phyloP scores from a whole-genome alignment of 2,113 vertebrate genomes.

The Ranitomeya variabilis region DNA sequence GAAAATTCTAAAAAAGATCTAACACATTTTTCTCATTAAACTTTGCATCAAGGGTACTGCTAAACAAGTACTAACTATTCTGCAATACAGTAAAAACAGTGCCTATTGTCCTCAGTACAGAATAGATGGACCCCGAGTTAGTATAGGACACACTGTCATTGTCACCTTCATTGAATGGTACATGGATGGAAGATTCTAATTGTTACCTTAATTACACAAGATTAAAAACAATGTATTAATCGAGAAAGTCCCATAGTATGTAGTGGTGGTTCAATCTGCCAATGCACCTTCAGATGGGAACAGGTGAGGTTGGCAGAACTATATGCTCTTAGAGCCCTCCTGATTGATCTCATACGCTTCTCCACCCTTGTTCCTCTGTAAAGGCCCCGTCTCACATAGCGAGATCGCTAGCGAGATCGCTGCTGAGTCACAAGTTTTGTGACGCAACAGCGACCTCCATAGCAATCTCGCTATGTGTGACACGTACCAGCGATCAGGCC shows the following conservation, averaged over 20 bases:
- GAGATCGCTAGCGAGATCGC: too few species aligned
- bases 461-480: too few species aligned
- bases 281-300: background rate
- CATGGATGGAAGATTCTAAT: background rate
- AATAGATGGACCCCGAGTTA: background rate
- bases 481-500: too few species aligned
- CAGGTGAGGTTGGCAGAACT: background rate
- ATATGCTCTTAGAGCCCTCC: background rate
- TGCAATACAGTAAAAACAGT: background rate
- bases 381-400: too few species aligned
- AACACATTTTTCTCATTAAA: slow-evolving; percentile 52
- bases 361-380: too few species aligned
- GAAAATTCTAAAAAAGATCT: slow-evolving; percentile 49
- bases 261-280: background rate
- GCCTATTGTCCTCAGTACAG: background rate
- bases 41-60: slow-evolving; percentile 28
- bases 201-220: background rate
- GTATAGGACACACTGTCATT: background rate
- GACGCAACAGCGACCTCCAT: too few species aligned
- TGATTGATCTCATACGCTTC: too few species aligned
- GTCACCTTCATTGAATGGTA: background rate
- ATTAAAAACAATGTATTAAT: background rate
- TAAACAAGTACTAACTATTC: background rate
- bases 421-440: too few species aligned
- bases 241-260: background rate